Conservation (phyloP, 2,888 invertebrate species). For the Lymantria dispar region DNA sequence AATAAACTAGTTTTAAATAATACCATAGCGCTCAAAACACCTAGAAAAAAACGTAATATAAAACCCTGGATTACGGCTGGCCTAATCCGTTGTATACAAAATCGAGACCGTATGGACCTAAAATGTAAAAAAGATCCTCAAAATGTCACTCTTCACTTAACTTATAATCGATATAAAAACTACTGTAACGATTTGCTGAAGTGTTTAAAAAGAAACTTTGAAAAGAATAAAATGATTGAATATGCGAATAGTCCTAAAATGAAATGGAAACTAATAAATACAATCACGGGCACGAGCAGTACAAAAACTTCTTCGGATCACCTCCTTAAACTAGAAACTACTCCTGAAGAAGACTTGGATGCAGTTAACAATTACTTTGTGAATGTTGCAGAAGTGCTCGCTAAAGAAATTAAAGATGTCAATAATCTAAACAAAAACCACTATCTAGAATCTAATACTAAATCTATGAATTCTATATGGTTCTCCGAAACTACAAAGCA, state of each 20-base stretch:
- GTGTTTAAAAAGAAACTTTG: not conserved
- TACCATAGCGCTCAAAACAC: not conserved
- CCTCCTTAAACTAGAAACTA: not conserved
- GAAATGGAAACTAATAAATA: not conserved
- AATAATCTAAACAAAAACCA: too few species aligned
- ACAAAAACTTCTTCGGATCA: not conserved
- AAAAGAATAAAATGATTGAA: not conserved
- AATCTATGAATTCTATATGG: not conserved
- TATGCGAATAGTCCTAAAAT: not conserved
- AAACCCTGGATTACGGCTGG: not conserved
- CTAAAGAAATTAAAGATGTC: too few species aligned
- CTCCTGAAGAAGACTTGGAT: not conserved
- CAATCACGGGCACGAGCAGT: not conserved
- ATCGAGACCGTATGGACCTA: not conserved
- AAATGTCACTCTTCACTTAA: not conserved
- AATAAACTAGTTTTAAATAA: not conserved
- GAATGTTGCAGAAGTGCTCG: too few species aligned
- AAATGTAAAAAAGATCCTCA: not conserved
- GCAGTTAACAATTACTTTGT: not conserved
- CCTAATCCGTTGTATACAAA: not conserved
- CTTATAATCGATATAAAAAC: constrained; percentile 1
- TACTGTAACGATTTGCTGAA: not conserved
- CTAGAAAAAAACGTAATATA: not conserved
- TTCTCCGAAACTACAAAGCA: not conserved
- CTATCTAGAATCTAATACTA: too few species aligned